These are phyloP conservation scores for Paramormyrops hopkinsi DNA, from an alignment of 2,797 vertebrate genomes.

Conservation along the genomic window DNA sequence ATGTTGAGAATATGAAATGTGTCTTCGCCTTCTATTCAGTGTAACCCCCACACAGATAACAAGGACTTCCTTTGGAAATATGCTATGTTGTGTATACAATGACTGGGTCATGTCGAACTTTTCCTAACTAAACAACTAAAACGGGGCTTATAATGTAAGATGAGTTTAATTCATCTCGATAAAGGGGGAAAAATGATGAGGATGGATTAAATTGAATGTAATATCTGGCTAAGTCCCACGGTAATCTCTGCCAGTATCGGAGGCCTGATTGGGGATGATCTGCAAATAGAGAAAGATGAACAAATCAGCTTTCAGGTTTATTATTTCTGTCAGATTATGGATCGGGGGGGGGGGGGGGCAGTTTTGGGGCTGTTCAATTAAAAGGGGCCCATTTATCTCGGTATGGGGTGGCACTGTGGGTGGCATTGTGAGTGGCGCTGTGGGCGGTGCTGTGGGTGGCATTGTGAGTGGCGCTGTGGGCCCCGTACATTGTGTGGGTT, in stretches of 20 bases:
- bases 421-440: background rate
- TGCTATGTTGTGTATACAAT: constrained; percentile 42
- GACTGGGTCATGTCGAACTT: constrained; percentile 51
- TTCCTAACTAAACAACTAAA: constrained; percentile 57
- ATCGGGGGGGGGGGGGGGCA: constrained; percentile 50
- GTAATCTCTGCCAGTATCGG: constrained; percentile 71
- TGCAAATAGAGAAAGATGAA: constrained; percentile 73
- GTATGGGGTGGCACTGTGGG: background rate
- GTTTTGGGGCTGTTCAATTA: constrained; percentile 42
- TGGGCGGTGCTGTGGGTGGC: background rate
- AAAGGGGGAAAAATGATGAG: constrained; percentile 68
- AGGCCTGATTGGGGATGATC: constrained; percentile 59
- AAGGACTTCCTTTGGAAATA: constrained; percentile 37
- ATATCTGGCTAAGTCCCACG: constrained; percentile 74
- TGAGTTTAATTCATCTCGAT: constrained; percentile 73
- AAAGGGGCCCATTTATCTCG: background rate
- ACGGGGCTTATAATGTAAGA: constrained; percentile 66
- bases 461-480: no score
- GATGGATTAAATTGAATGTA: constrained; percentile 82
- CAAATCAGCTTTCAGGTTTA: constrained; percentile 74
- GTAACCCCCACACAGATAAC: background rate
- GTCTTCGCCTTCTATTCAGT: background rate
- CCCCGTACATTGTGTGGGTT: background rate
- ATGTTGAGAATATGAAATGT: background rate
- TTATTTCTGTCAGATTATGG: constrained; percentile 78